Conservation (phyloP, 2,113 vertebrate genomes). For the Cephalopterus ornatus region DNA sequence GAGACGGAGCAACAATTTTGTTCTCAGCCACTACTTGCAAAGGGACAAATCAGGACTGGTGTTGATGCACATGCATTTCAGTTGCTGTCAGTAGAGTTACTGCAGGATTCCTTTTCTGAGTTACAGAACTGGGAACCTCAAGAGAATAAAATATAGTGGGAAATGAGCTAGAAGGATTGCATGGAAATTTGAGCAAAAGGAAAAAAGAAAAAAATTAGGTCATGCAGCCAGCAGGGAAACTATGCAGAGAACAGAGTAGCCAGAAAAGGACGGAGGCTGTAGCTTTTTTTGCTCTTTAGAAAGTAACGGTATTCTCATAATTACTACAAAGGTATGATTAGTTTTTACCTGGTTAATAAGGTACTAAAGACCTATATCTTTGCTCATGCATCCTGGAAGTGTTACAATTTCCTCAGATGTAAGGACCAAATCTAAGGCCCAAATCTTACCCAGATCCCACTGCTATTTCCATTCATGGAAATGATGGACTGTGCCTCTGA, state of each 20-base stretch:
- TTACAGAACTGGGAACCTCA: not conserved
- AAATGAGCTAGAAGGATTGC: not conserved
- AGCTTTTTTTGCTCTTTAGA: not conserved
- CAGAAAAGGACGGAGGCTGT: not conserved
- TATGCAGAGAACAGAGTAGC: not conserved
- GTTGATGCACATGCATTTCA: not conserved
- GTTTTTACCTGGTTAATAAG: not conserved
- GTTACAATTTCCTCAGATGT: not conserved
- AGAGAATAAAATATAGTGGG: not conserved
- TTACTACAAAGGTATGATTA: not conserved
- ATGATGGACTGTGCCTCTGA: not conserved
- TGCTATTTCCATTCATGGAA: not conserved
- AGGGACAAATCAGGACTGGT: not conserved
- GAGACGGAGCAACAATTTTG: not conserved
- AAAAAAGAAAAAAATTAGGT: not conserved
- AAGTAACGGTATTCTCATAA: not conserved
- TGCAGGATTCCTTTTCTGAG: not conserved
- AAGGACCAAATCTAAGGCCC: not conserved
- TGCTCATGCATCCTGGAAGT: not conserved
- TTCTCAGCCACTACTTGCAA: not conserved
- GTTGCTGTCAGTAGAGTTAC: not conserved
- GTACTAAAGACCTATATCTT: not conserved
- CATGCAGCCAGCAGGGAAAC: not conserved
- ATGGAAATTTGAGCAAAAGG: not conserved
- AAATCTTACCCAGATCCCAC: not conserved